Evolutionary conservation across 1,140 invertebrate species (phyloP).

Genomic region (Spodoptera litura): DNA sequence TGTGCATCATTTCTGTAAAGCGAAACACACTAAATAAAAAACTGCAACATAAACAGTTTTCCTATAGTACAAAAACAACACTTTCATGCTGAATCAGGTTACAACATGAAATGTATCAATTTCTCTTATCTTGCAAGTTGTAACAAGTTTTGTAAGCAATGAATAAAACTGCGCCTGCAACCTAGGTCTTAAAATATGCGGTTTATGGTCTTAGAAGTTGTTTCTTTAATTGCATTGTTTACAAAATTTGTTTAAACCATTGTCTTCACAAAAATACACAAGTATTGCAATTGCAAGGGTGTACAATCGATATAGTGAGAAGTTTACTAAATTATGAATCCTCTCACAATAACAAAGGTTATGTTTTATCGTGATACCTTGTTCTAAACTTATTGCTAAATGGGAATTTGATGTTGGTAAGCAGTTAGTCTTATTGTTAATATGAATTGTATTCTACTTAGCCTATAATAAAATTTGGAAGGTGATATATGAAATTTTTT

Average conservation of each 20-base stretch:
- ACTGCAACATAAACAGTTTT: background rate
- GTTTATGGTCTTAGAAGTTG: no score
- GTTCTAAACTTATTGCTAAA: slow-evolving; percentile 13
- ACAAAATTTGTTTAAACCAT: background rate
- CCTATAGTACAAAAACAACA: background rate
- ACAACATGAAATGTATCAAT: background rate
- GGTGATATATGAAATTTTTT: background rate
- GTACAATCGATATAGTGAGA: background rate
- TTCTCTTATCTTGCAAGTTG: no score
- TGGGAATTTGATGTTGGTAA: background rate
- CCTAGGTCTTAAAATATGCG: no score
- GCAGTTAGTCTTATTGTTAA: background rate
- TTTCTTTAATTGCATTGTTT: background rate
- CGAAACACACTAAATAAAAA: background rate
- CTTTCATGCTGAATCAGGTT: background rate
- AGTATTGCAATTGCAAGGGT: slow-evolving; percentile 2
- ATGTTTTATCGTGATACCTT: background rate
- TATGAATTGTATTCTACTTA: slow-evolving; percentile 6
- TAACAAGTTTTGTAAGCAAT: no score
- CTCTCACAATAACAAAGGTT: background rate
- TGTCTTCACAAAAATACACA: background rate
- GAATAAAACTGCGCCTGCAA: no score
- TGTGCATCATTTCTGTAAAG: slow-evolving; percentile 22
- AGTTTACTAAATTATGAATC: background rate
- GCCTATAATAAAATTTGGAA: slow-evolving; percentile 2